Evolutionary conservation across 2,888 invertebrate species (phyloP).

Genomic region (Pimpla rufipes): DNA sequence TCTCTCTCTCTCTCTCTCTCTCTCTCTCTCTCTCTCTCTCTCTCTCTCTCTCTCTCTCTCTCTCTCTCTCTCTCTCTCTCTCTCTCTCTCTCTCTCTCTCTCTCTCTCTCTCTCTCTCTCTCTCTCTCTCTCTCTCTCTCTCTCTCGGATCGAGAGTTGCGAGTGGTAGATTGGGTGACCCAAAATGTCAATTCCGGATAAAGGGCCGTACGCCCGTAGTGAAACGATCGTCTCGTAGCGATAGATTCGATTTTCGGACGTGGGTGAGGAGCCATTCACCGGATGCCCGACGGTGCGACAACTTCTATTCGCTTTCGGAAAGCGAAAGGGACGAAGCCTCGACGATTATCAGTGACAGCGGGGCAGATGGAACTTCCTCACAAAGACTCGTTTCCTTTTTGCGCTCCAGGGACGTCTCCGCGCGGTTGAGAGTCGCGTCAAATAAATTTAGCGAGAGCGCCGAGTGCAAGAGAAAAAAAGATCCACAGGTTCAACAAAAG

Average conservation of each 20-base stretch:
- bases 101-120: neutral
- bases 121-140: constrained; percentile 13
- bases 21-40: neutral
- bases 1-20: constrained; percentile 25
- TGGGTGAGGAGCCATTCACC: constrained; percentile 38
- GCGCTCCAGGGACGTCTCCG: neutral
- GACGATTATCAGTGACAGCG: constrained; percentile 52
- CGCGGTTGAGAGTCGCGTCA: constrained; percentile 8
- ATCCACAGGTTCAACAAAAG: neutral
- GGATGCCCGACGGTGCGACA: constrained; percentile 26
- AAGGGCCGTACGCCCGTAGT: constrained; percentile 15
- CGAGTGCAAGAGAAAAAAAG: neutral
- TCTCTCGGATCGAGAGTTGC: constrained; percentile 26
- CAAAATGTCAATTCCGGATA: constrained; percentile 56
- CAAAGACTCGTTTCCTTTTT: constrained; percentile 30
- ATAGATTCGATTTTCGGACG: constrained; percentile 51
- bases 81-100: constrained; percentile 26
- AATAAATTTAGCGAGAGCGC: neutral
- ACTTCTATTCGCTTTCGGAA: constrained; percentile 43
- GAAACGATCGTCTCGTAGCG: constrained; percentile 54
- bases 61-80: neutral
- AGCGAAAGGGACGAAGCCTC: constrained; percentile 42
- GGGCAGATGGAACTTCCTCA: constrained; percentile 35
- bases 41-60: constrained; percentile 26
- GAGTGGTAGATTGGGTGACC: constrained; percentile 51